Conservation (phyloP, 2,797 vertebrate genomes). For the Gymnoscopelus braueri region DNA sequence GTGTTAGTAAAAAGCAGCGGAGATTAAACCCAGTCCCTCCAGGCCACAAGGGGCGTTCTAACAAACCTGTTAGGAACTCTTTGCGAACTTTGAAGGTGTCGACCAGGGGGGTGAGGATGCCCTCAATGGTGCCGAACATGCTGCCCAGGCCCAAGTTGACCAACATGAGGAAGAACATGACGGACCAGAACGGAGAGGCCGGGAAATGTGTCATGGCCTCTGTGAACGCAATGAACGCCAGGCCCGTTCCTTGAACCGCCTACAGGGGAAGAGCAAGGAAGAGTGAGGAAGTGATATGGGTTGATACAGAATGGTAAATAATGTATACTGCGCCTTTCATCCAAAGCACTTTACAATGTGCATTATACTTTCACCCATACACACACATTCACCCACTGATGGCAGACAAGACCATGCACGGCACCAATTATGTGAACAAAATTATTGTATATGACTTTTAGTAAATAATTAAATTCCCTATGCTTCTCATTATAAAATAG, state of each 20-base stretch:
- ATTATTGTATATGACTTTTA: too few relatives aligned
- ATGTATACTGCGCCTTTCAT: too few relatives aligned
- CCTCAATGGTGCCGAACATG: conserved; percentile 98
- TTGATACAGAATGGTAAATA: not conserved
- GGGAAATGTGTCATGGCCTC: conserved; percentile 99
- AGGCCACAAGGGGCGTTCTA: too few relatives aligned
- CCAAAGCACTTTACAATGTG: too few relatives aligned
- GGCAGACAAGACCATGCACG: too few relatives aligned
- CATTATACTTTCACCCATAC: too few relatives aligned
- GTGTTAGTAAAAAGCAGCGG: too few relatives aligned
- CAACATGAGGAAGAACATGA: conserved; percentile 99
- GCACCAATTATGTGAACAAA: too few relatives aligned
- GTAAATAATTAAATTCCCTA: too few relatives aligned
- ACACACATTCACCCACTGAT: too few relatives aligned
- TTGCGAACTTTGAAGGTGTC: conserved; percentile 97
- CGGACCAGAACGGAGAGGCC: conserved; percentile 97
- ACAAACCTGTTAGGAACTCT: conserved; percentile 91
- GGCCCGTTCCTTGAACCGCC: conserved; percentile 95
- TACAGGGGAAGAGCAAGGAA: conserved; percentile 54
- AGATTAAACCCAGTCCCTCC: too few relatives aligned
- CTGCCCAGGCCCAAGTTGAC: conserved; percentile 96
- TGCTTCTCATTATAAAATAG: too few relatives aligned
- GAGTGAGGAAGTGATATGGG: not conserved
- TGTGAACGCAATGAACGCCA: conserved; percentile 98
- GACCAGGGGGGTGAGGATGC: conserved; percentile 93